Conservation (phyloP, 2,888 invertebrate genomes). For the Gari tellinella region DNA sequence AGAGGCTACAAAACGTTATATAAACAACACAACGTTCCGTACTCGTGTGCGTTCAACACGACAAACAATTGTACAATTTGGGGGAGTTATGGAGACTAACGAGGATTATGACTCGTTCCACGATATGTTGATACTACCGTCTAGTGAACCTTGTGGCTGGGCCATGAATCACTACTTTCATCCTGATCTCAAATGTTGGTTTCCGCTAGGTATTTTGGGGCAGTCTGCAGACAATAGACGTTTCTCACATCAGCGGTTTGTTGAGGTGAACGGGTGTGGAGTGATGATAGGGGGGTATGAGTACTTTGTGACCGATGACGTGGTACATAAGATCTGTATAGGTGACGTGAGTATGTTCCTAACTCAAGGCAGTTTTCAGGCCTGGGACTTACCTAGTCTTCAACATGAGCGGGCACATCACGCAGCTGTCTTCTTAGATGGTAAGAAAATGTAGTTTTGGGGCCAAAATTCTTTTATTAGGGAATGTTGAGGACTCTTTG, state of each 20-base stretch:
- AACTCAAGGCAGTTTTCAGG: conserved; percentile 49
- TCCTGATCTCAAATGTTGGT: conserved; percentile 59
- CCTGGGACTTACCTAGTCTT: conserved; percentile 54
- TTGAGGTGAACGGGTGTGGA: conserved; percentile 62
- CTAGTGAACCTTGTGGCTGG: conserved; percentile 50
- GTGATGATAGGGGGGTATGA: conserved; percentile 61
- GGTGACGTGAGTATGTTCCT: conserved; percentile 56
- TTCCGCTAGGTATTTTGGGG: conserved; percentile 50
- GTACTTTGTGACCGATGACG: conserved; percentile 51
- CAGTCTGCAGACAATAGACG: conserved; percentile 17
- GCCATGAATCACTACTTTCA: conserved; percentile 61
- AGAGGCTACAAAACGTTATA: conserved; percentile 56
- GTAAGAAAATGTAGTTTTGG: conserved; percentile 20
- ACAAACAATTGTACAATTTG: conserved; percentile 60
- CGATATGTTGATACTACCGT: conserved; percentile 35
- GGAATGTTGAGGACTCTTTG: no score
- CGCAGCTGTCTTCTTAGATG: conserved; percentile 58
- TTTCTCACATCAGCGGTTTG: conserved; percentile 52
- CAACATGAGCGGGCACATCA: conserved; percentile 60
- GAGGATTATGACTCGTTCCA: conserved; percentile 46
- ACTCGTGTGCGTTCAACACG: conserved; percentile 55
- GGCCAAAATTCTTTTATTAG: background rate
- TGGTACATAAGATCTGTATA: conserved; percentile 48
- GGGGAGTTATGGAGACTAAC: conserved; percentile 57
- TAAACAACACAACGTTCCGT: conserved; percentile 38